Evolutionary conservation across 2,113 vertebrate species (phyloP), one percentile per base, ranked within the genome.

Genomic region (Drymodes brunneopygia): DNA sequence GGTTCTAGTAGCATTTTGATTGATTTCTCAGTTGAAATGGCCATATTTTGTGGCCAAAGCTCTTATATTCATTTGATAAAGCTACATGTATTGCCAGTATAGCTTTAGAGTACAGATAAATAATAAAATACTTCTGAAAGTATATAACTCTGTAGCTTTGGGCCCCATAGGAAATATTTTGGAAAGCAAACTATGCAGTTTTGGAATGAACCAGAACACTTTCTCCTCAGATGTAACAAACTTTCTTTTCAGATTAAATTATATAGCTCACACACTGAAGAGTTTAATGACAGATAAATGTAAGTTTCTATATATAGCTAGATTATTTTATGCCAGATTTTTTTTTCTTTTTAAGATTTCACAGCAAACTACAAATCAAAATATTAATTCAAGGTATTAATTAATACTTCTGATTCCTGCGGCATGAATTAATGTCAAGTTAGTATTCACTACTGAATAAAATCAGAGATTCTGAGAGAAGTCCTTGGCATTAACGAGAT

Each of bases 181-280:
- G 80, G 38, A 91, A 88, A 81, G 38, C 1, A 62, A 72, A 42
- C 12, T 69, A 4, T 35, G 53, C 17, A 75, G n/a, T 11, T 69
- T 85, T 87, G 28, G 25, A 85, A 82, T 81, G 27, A 92, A 45
- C 22, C 25, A 75, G 65, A 95, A 69, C 6, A 11, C 3, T 67
- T 91, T 90, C 23, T 82, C 11, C 19, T 74, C 48, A 72, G 57
- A 79, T 38, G 23, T 38, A 86, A 67, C 7, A 71, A 86, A 70
- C 15, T 29, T 28, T 74, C 29, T 85, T 95, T 95, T 87, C 70
- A 85, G 57, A 73, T 45, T 69, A 94, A 89, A 91, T 91, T 89
- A 44, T 53, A 61, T 50, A 85, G 48, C 33, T 73, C 45, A 44
- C 28, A 72, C 8, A 33, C 6, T 38, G 10, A n/a, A 73, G 16